Evolutionary conservation across 2,888 invertebrate species (phyloP).

Genomic region (Agrochola macilenta): DNA sequence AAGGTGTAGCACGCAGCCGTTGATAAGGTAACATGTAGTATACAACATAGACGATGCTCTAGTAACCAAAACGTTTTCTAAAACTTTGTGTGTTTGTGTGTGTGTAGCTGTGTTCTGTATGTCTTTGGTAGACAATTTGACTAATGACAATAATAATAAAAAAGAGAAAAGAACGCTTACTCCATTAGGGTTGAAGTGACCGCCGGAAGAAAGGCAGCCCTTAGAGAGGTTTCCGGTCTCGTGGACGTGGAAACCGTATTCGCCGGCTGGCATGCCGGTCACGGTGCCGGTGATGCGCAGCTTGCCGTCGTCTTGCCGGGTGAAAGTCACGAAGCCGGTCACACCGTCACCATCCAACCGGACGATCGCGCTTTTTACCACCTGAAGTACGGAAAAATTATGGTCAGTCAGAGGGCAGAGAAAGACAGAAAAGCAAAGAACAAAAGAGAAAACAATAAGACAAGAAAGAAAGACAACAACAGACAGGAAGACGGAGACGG

Average conservation of each 20-base stretch:
- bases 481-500: too few species aligned
- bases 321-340: conserved; percentile 87
- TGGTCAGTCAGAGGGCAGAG: background rate
- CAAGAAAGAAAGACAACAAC: too few species aligned
- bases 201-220: conserved; percentile 92
- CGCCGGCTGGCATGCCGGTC: conserved; percentile 91
- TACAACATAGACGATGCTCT: background rate
- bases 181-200: conserved; percentile 95
- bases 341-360: conserved; percentile 73
- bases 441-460: too few species aligned
- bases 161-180: conserved; percentile 85
- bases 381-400: conserved; percentile 52
- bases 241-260: conserved; percentile 95
- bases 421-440: too few species aligned
- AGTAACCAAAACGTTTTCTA: background rate
- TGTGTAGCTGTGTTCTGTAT: background rate
- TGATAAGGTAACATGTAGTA: background rate
- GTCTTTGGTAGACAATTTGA: background rate
- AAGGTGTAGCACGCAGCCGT: background rate
- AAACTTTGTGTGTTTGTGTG: background rate
- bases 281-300: conserved; percentile 91
- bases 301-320: conserved; percentile 89
- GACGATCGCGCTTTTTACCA: conserved; percentile 71
- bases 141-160: conserved; percentile 22
- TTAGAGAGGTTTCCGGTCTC: conserved; percentile 93